phyloP scores from a whole-genome alignment of 2,888 invertebrate species.

The Ectemnius cavifrons region DNA sequence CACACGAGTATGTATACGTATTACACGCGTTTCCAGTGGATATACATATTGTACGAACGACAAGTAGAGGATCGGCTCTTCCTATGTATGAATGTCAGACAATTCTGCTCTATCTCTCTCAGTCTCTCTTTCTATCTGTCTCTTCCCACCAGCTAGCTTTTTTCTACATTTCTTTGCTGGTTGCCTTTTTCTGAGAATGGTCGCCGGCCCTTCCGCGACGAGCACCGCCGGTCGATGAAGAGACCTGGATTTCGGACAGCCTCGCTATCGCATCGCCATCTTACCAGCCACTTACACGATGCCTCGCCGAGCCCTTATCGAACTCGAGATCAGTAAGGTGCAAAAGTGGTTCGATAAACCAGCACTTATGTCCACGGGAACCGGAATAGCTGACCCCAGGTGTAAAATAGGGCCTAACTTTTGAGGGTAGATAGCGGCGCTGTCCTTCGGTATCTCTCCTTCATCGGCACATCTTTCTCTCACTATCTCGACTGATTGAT shows the following conservation, averaged over 20 bases:
- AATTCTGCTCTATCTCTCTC: neutral
- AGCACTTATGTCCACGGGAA: too few species aligned
- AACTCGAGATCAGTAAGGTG: too few species aligned
- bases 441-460: constrained; percentile 32
- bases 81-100: constrained; percentile 4
- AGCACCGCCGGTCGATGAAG: constrained; percentile 30
- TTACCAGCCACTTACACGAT: neutral
- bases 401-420: neutral
- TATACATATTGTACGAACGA: constrained; percentile 24
- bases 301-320: neutral
- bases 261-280: constrained; percentile 3
- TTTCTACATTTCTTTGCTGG: constrained; percentile 37
- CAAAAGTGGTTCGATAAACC: too few species aligned
- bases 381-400: too few species aligned
- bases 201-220: constrained; percentile 42
- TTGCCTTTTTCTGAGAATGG: constrained; percentile 49
- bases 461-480: constrained; percentile 41
- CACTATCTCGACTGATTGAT: constrained; percentile 40
- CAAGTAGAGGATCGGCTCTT: constrained; percentile 42
- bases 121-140: constrained; percentile 40
- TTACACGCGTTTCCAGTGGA: constrained; percentile 8
- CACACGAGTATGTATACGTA: constrained; percentile 11
- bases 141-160: constrained; percentile 46
- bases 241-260: constrained; percentile 28
- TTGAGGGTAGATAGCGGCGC: constrained; percentile 17